Percentiles rank a stretch among this genome's conserved stretches.
phyloP scores from a whole-genome alignment of 1,140 invertebrate genomes.

The Philotrypesis tridentata region DNA sequence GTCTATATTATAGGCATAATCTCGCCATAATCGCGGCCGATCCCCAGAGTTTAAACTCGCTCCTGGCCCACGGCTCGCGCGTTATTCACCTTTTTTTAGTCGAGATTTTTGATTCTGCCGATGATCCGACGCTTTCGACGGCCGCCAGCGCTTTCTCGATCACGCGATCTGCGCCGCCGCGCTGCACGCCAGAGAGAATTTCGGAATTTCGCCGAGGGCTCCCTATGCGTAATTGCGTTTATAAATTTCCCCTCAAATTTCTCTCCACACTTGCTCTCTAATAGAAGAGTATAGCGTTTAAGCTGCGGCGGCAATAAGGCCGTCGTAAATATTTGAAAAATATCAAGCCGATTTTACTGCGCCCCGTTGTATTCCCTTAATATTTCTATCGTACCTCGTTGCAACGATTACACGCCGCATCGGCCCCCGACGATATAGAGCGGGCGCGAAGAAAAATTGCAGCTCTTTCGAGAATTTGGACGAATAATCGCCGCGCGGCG shows the following conservation, averaged over 20 bases:
- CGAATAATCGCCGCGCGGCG: conserved; percentile 47
- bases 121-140: not conserved
- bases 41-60: conserved; percentile 41
- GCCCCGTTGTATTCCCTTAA: too few relatives aligned
- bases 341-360: not conserved
- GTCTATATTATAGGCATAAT: conserved; percentile 55
- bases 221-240: not conserved
- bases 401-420: too few relatives aligned
- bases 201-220: not conserved
- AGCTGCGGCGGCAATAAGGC: too few relatives aligned
- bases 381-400: not conserved
- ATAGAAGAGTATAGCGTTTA: not conserved
- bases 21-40: conserved; percentile 58
- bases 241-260: not conserved
- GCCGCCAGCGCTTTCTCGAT: not conserved
- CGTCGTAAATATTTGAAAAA: not conserved
- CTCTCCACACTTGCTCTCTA: not conserved
- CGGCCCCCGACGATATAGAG: too few relatives aligned
- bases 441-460: too few relatives aligned
- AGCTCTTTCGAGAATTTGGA: not conserved
- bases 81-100: not conserved
- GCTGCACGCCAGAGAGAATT: not conserved
- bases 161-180: not conserved
- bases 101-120: not conserved
- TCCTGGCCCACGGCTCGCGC: not conserved